Conservation (phyloP, 2,888 invertebrate genomes). For the Phengaris alcon region DNA sequence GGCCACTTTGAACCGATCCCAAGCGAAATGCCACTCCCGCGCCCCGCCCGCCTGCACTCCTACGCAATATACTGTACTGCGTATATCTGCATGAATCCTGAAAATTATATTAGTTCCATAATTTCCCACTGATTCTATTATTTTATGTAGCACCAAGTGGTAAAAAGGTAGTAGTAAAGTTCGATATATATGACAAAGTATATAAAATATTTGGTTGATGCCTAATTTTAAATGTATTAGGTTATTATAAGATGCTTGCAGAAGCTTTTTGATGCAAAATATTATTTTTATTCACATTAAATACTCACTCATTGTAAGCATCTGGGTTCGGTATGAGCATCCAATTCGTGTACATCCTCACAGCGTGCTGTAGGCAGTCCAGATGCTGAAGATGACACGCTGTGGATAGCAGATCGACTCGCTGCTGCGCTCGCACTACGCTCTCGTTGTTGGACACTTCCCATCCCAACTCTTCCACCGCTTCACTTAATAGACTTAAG, state of each 20-base stretch:
- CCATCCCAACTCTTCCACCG: constrained; percentile 86
- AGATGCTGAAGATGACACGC: constrained; percentile 87
- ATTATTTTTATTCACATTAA: too few species aligned
- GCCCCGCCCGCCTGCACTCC: constrained; percentile 90
- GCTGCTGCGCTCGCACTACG: constrained; percentile 84
- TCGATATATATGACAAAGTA: too few species aligned
- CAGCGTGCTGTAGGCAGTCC: constrained; percentile 86
- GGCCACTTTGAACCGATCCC: constrained; percentile 86
- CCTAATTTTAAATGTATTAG: too few species aligned
- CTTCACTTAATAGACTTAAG: constrained; percentile 80
- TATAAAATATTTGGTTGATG: too few species aligned
- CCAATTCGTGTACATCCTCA: constrained; percentile 87
- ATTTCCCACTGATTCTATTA: too few species aligned
- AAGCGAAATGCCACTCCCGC: constrained; percentile 93
- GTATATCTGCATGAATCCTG: constrained; percentile 91
- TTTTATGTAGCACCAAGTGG: too few species aligned
- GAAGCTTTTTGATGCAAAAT: too few species aligned
- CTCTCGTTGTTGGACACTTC: constrained; percentile 80
- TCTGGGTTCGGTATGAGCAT: constrained; percentile 85
- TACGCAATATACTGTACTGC: constrained; percentile 91
- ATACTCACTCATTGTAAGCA: constrained; percentile 84
- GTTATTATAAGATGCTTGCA: too few species aligned
- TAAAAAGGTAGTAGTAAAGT: too few species aligned
- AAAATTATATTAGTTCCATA: neutral
- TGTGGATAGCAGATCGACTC: constrained; percentile 85